Evolutionary conservation across 2,888 invertebrate species (phyloP), one percentile per base, ranked within the genome.

Genomic region (Diloba caeruleocephala): DNA sequence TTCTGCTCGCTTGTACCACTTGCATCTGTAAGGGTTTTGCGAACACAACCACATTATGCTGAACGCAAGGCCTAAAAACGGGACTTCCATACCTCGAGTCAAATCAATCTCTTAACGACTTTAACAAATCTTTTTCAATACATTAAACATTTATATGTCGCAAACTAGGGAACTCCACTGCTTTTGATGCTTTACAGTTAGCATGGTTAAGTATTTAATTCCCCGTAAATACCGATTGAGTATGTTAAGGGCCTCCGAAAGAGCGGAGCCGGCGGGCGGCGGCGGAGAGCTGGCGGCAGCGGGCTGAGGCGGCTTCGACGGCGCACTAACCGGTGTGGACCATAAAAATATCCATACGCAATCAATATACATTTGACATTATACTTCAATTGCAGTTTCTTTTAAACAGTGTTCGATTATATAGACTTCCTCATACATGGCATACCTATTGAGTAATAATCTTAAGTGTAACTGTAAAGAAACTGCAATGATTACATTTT

Each of bases 301-400:
- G 72, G 85, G 53, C 69, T 49, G 82, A 45, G 78, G 84, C 87
- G 81, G 87, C 87, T 78, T 84, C 84, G 88, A 89, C 88, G 88
- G 88, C 87, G 87, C 89, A 82, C 93, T 93, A 93, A 88, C 89
- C 91, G 91, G 87, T 84, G 89, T 85, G 89, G 87, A 90, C 90
- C 93, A 93, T 91, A 93, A 87, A 92, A 92, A 94, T 93, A 92
- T 87, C 92, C 92, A 94, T 92, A 93, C 93, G 90, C 90, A 93
- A 92, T 92, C 89, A 93, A 90, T 92, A 92, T 89, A 93, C 90
- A 91, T 88, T 82, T 87, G 78, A 89, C 79, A 85, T 72, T 69
- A 84, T 81, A 79, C 79, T 92, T 91, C 92, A 83, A 87, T 92
- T 92, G 92, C 91, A 92, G 92, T 92, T 89, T 89, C 92, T 87